Evolutionary conservation across 2,888 invertebrate genomes (phyloP), one percentile per base, ranked within the genome.

Genomic region (Callinectes sapidus): DNA sequence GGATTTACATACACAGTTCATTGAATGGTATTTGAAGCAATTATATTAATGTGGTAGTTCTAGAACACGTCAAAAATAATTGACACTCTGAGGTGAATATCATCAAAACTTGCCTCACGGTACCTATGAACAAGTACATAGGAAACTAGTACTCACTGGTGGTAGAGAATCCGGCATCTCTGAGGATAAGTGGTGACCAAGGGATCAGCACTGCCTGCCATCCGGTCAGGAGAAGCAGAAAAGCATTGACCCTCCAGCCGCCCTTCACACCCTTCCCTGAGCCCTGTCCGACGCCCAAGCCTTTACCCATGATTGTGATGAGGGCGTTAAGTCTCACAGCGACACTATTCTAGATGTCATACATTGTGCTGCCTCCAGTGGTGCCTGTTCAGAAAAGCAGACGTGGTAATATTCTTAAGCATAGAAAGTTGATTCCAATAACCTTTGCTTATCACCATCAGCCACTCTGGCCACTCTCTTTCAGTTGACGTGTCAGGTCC

Each of bases 141-240:
- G n/a, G 35, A 1, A 35, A 90, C 28, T 39, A 32, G 6, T 81
- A 81, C 90, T 81, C 81, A 93, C 92, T 66, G 13, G 48, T 55
- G 16, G 91, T 90, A 1, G 66, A 35, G 14, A 94, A 90, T 2
- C 92, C 91, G n/a, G 92, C 87, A 54, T 85, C 88, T 35, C 88
- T 89, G 1, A 94, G 89, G 48, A 94, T 87, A 35, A 92, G 90
- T 8, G 94, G 92, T 6, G 87, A 39, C 94, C 94, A 94, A 18
- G 92, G 94, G 3, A 94, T 71, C 3, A 94, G 35, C 23, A 94
- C 89, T 10, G 77, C 88, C n/a, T 94, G 91, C 32, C 91, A 91
- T n/a, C 91, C 92, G 86, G 91, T 92, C 91, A 94, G 90, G 23
- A 94, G 85, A 6, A 94, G 86, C 42, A 94, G 91, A 85, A 94